Evolutionary conservation across 2,888 invertebrate species (phyloP).

Genomic region (Fragum fragum): DNA sequence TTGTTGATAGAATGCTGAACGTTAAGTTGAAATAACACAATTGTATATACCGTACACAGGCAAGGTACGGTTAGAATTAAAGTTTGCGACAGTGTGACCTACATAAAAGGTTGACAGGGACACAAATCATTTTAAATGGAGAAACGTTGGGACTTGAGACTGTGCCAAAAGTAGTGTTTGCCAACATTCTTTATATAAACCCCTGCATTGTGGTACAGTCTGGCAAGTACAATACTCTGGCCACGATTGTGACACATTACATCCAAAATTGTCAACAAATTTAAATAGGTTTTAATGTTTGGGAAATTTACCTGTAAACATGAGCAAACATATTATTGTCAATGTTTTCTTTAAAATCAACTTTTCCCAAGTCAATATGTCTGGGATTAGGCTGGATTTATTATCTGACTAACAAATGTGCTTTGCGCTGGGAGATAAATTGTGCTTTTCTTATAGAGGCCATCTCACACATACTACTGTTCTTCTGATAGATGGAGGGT

Average conservation of each 20-base stretch:
- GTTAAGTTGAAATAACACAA: too few relatives aligned
- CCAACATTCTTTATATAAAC: conserved; percentile 15
- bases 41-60: too few relatives aligned
- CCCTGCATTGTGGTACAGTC: conserved; percentile 26
- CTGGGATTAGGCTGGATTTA: not conserved
- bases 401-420: not conserved
- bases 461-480: too few relatives aligned
- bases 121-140: conserved; percentile 16
- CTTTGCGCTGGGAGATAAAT: conserved; percentile 1
- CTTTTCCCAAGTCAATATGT: conserved; percentile 23
- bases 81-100: conserved; percentile 18
- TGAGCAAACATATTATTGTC: conserved; percentile 11
- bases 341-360: conserved; percentile 23
- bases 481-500: too few relatives aligned
- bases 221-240: not conserved
- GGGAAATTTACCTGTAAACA: conserved; percentile 12
- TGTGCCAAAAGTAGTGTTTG: conserved; percentile 2
- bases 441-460: too few relatives aligned
- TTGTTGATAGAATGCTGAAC: too few relatives aligned
- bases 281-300: conserved; percentile 24
- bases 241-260: conserved; percentile 21
- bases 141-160: conserved; percentile 5
- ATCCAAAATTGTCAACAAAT: conserved; percentile 27
- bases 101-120: conserved; percentile 21
- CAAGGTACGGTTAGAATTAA: not conserved